These are phyloP conservation scores for Coleophora deauratella DNA, from an alignment of 2,888 invertebrate genomes.

Conservation along the genomic window DNA sequence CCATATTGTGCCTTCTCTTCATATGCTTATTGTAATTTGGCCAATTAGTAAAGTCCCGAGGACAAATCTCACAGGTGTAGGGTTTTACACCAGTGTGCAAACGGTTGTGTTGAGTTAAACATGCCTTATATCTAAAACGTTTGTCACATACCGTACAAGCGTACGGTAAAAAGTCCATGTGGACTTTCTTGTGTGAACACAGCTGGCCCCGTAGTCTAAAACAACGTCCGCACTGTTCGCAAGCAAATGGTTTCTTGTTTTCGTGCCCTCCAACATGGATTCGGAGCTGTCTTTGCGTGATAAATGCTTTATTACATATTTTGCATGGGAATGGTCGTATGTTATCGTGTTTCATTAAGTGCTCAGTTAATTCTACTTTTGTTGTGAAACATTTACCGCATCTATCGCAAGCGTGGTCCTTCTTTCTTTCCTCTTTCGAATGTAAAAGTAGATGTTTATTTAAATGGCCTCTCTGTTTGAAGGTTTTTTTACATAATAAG, in stretches of 20 bases:
- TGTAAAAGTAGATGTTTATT: conserved; percentile 74
- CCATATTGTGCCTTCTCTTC: conserved; percentile 79
- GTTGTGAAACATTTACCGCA: conserved; percentile 16
- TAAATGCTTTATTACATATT: conserved; percentile 45
- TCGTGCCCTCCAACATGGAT: conserved; percentile 39
- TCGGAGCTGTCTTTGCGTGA: conserved; percentile 29
- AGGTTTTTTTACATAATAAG: conserved; percentile 41
- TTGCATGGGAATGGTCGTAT: conserved; percentile 43
- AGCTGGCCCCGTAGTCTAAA: conserved; percentile 80
- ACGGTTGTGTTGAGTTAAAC: conserved; percentile 78
- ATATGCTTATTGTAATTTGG: conserved; percentile 86
- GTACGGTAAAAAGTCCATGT: conserved; percentile 85
- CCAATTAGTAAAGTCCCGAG: conserved; percentile 81
- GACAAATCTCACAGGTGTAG: conserved; percentile 80
- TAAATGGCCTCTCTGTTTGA: conserved; percentile 33
- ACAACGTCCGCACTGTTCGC: conserved; percentile 58
- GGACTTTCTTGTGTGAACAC: conserved; percentile 82
- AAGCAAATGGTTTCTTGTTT: conserved; percentile 40
- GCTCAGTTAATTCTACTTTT: conserved; percentile 34
- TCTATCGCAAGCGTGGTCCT: conserved; percentile 41
- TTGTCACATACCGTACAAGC: conserved; percentile 81
- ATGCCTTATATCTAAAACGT: conserved; percentile 79
- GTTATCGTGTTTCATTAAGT: conserved; percentile 43
- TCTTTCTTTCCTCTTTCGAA: conserved; percentile 37
- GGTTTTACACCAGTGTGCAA: conserved; percentile 80